Base-by-base conservation (phyloP, 2,888 invertebrate genomes). In the Schrankia costaestrigalis region DNA sequence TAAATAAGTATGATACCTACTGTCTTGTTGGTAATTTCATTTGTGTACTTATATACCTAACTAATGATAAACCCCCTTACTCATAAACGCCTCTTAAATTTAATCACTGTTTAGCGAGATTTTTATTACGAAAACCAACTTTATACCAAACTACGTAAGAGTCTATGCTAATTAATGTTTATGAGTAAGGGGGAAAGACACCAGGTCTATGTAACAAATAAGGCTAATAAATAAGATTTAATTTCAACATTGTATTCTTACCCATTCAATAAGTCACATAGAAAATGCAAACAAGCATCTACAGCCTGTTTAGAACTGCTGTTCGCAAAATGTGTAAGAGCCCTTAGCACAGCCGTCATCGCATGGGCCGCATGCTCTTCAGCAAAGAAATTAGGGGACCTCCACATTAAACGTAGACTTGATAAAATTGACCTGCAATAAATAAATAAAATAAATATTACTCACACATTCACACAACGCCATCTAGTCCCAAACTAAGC, bases 251-350 rank as follows among this genome's bases (percentile, higher is more conserved):
- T 6, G 8, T 13, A 1, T n/a, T 27, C 67, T 56, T 47, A 86
- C 86, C 83, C 76, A 41, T 71, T 68, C 2, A 86, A 57, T n/a
- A 87, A 48, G 55, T 85, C 84, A 35, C 75, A 82, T 0, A 86
- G 63, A 44, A 85, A 85, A 35, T 80, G 76, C 44, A 86, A 43
- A 36, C 83, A 82, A 5, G 63, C 52, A n/a, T 80, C 74, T 0
- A 82, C 61, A 2, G 83, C 81, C 1, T 63, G 58, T 8, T 51
- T 56, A 0, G 66, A 62, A 0, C 73, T 71, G 27, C 71, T 74
- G 13, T 64, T 59, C 0, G 72, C 65, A 51, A 78, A 84, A 38
- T 84, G 78, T 1, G 79, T 63, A 1, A 85, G 59, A 0, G 81
- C 73, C 0, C 85, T 65, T 3, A 82, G 43, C 1, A 76, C 76